Evolutionary conservation across 2,113 vertebrate genomes (phyloP).

Genomic region (Periophthalmus modestus): DNA sequence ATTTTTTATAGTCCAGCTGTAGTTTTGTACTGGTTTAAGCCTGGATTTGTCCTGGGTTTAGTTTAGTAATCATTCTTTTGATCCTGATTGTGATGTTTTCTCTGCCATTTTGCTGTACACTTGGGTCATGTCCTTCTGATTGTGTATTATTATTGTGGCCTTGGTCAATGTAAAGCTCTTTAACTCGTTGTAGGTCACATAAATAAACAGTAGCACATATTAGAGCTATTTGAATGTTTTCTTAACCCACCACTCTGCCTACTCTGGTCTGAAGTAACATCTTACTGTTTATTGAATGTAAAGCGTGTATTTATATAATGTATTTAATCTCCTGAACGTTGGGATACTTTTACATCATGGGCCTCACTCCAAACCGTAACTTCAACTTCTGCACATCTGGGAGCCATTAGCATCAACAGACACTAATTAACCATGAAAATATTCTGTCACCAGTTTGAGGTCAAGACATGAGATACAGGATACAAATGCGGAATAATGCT

Average conservation of each 20-base stretch:
- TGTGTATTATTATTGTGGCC: neutral
- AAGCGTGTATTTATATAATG: neutral
- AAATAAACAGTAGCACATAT: neutral
- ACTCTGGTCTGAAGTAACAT: neutral
- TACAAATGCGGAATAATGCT: neutral
- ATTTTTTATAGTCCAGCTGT: too few species aligned
- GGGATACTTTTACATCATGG: neutral
- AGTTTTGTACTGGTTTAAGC: too few species aligned
- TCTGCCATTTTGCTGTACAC: neutral
- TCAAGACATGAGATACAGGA: neutral
- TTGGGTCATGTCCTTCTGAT: neutral
- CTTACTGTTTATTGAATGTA: neutral
- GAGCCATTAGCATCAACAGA: neutral
- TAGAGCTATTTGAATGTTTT: neutral
- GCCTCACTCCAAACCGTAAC: neutral
- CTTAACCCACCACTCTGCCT: neutral
- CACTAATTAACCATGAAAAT: neutral
- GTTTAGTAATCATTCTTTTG: neutral
- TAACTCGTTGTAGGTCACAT: neutral
- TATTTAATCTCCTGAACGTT: neutral
- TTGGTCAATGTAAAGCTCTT: neutral
- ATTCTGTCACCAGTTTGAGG: neutral
- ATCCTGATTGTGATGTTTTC: neutral
- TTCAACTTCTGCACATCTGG: slow-evolving; percentile 6
- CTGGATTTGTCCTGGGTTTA: neutral